Evolutionary conservation across 2,113 vertebrate genomes (phyloP).

Genomic region (Phaethon lepturus): DNA sequence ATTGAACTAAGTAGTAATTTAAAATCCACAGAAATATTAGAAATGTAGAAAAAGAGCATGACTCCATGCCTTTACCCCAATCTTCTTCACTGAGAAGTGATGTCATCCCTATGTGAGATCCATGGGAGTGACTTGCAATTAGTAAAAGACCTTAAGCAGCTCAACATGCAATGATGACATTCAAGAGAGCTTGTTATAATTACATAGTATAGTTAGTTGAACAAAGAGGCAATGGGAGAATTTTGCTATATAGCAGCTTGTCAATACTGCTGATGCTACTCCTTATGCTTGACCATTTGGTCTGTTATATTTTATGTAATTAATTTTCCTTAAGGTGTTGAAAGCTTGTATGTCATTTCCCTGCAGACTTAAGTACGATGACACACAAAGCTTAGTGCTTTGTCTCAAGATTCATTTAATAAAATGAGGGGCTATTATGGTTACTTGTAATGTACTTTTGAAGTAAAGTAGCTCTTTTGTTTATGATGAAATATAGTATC

Average conservation of each 20-base stretch:
- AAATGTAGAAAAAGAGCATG: slow-evolving; percentile 28
- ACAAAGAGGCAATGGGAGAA: neutral
- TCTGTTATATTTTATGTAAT: slow-evolving; percentile 48
- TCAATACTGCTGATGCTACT: neutral
- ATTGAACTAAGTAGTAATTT: slow-evolving; percentile 56
- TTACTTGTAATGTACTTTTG: slow-evolving; percentile 49
- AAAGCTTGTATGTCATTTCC: slow-evolving; percentile 46
- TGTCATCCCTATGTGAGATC: slow-evolving; percentile 5
- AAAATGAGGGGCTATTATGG: slow-evolving; percentile 28
- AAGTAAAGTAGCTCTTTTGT: slow-evolving; percentile 38
- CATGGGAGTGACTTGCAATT: slow-evolving; percentile 37
- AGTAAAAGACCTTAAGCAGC: slow-evolving; percentile 31
- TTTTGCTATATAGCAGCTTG: neutral
- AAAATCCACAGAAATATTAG: slow-evolving; percentile 44
- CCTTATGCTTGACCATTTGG: slow-evolving; percentile 67
- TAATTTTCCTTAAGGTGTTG: slow-evolving; percentile 62
- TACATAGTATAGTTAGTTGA: neutral
- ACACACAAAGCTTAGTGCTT: neutral
- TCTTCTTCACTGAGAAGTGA: neutral
- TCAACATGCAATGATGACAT: slow-evolving; percentile 12
- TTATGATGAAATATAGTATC: slow-evolving; percentile 34
- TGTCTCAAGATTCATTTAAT: slow-evolving; percentile 34
- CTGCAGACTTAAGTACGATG: slow-evolving; percentile 11
- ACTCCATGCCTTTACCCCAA: neutral
- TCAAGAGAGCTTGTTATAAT: slow-evolving; percentile 43